phyloP scores from a whole-genome alignment of 2,113 vertebrate genomes.

The Platysternon megacephalum region DNA sequence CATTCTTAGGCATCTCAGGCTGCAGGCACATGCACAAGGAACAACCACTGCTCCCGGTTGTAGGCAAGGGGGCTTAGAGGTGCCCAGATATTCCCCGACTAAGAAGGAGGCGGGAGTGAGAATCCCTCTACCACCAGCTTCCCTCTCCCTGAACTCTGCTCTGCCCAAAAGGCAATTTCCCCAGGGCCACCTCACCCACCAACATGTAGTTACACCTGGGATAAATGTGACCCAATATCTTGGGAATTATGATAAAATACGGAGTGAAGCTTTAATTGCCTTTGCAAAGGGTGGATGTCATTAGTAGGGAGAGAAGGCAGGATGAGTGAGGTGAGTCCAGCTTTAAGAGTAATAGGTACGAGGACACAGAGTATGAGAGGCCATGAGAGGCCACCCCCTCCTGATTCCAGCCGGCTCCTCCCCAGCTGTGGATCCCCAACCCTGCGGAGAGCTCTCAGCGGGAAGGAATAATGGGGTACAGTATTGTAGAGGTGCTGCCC shows the following conservation, averaged over 20 bases:
- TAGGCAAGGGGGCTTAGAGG: no score
- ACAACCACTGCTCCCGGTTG: no score
- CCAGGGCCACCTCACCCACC: neutral
- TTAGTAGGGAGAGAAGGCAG: neutral
- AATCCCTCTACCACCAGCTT: neutral
- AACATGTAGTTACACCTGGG: neutral
- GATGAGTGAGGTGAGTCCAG: neutral
- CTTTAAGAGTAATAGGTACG: neutral
- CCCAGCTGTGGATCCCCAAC: neutral
- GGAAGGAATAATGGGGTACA: neutral
- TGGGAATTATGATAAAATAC: neutral
- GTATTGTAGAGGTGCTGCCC: neutral
- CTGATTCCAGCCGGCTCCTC: neutral
- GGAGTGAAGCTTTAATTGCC: neutral
- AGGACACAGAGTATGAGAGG: slow-evolving; percentile 36
- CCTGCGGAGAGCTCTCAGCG: neutral
- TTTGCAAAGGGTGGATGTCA: neutral
- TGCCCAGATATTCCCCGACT: no score
- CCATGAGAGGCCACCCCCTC: neutral
- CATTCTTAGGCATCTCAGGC: no score
- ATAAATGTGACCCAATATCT: neutral
- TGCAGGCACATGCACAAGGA: no score
- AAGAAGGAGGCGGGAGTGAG: neutral
- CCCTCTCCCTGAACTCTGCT: neutral
- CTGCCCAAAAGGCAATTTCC: neutral